A percentile compares a stretch with the other conserved stretches of the same genome.
Conservation (phyloP, 1,140 invertebrate genomes). For the Andrena cerasifolii region DNA sequence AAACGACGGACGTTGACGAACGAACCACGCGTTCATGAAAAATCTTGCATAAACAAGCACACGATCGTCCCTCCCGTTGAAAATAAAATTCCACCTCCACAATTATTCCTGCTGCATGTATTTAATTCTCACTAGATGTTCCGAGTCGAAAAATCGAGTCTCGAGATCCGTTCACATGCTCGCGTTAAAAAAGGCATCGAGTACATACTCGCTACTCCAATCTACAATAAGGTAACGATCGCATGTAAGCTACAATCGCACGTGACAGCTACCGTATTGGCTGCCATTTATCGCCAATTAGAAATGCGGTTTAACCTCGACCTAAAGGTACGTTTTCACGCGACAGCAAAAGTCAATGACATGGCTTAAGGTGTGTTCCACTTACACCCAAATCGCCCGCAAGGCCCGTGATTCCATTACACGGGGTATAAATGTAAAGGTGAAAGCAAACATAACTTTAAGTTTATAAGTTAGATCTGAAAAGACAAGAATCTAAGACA, state of each 20-base stretch:
- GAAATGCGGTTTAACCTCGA: no score
- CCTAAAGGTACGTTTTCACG: no score
- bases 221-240: constrained; percentile 6
- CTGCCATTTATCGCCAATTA: not conserved
- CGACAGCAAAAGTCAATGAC: no score
- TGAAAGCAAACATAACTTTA: no score
- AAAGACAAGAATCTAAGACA: no score
- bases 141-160: constrained; percentile 54
- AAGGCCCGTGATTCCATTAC: no score
- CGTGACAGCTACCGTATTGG: constrained; percentile 9
- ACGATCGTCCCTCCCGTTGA: constrained; percentile 14
- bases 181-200: constrained; percentile 61
- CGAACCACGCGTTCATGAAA: constrained; percentile 36
- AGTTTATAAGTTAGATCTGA: no score
- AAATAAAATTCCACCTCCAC: constrained; percentile 35
- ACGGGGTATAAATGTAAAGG: no score
- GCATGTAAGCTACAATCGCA: constrained; percentile 8
- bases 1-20: constrained; percentile 30
- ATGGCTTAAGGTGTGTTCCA: no score
- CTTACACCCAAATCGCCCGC: no score
- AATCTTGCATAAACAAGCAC: constrained; percentile 26
- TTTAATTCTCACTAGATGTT: constrained; percentile 49
- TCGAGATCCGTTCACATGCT: constrained; percentile 65
- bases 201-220: constrained; percentile 35
- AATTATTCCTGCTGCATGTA: constrained; percentile 27